Evolutionary conservation across 2,113 vertebrate species (phyloP).

Genomic region (Microtus ochrogaster): DNA sequence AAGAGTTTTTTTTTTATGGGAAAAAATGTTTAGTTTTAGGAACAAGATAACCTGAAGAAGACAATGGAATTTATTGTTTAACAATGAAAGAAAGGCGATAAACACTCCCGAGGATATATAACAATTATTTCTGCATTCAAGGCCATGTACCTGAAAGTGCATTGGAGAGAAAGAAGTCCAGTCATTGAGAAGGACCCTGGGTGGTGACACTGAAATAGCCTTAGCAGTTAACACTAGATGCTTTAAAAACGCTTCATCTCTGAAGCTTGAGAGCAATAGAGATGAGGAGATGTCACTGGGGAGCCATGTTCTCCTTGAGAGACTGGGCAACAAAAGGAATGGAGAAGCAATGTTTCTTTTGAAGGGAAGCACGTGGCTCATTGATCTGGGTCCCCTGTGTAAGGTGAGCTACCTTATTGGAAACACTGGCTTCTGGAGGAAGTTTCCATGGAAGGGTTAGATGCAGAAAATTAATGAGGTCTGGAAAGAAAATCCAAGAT

Average conservation of each 20-base stretch:
- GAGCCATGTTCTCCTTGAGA: constrained; percentile 42
- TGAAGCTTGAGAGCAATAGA: constrained; percentile 33
- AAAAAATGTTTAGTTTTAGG: constrained; percentile 32
- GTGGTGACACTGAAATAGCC: background rate
- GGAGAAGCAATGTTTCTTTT: constrained; percentile 67
- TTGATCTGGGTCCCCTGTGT: constrained; percentile 53
- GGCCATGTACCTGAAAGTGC: background rate
- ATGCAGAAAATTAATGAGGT: background rate
- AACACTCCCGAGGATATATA: background rate
- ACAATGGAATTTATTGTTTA: background rate
- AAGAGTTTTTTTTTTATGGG: background rate
- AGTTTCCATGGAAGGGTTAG: constrained; percentile 22
- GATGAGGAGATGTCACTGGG: constrained; percentile 58
- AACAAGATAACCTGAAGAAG: constrained; percentile 13
- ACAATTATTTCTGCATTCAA: constrained; percentile 26
- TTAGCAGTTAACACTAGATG: background rate
- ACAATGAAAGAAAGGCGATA: constrained; percentile 4
- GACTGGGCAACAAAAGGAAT: constrained; percentile 1
- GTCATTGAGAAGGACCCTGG: background rate
- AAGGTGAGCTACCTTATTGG: constrained; percentile 40
- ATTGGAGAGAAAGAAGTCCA: background rate
- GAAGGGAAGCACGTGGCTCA: constrained; percentile 54
- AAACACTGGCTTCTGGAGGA: constrained; percentile 37
- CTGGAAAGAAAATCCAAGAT: constrained; percentile 3
- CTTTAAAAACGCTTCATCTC: constrained; percentile 51